Evolutionary conservation across 2,888 invertebrate genomes (phyloP).

Genomic region (Leptinotarsa rubiginosa): DNA sequence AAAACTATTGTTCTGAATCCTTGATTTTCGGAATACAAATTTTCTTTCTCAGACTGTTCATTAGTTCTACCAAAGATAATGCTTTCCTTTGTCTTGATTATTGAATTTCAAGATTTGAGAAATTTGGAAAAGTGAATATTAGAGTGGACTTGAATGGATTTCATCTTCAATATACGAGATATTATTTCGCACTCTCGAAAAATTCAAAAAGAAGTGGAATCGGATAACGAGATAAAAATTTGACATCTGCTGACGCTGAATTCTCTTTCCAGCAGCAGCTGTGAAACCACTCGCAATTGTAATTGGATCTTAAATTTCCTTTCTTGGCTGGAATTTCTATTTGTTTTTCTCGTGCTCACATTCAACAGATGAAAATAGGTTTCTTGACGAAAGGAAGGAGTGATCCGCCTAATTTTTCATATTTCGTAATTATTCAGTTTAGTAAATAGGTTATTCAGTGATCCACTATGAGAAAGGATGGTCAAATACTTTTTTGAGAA

Average conservation of each 20-base stretch:
- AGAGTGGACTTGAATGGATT: not conserved
- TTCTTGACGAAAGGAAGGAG: not conserved
- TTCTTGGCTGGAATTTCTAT: slow-evolving; percentile 15
- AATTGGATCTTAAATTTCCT: slow-evolving; percentile 27
- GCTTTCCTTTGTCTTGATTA: no score
- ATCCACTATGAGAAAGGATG: not conserved
- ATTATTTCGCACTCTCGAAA: slow-evolving; percentile 18
- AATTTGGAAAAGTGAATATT: not conserved
- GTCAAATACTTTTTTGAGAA: not conserved
- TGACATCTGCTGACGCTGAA: slow-evolving; percentile 23
- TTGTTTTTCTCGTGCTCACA: slow-evolving; percentile 10
- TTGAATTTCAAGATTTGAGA: no score
- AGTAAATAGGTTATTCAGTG: not conserved
- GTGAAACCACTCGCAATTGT: slow-evolving; percentile 9
- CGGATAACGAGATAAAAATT: slow-evolving; percentile 27
- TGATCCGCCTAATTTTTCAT: not conserved
- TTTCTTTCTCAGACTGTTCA: no score
- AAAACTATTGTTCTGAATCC: no score
- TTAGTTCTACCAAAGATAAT: no score
- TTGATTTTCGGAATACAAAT: no score
- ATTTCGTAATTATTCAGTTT: not conserved
- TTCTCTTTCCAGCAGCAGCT: not conserved
- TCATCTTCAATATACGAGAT: not conserved
- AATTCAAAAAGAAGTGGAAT: not conserved
- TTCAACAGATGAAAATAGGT: slow-evolving; percentile 8